phyloP scores from a whole-genome alignment of 2,113 vertebrate genomes.

The Eublepharis macularius region DNA sequence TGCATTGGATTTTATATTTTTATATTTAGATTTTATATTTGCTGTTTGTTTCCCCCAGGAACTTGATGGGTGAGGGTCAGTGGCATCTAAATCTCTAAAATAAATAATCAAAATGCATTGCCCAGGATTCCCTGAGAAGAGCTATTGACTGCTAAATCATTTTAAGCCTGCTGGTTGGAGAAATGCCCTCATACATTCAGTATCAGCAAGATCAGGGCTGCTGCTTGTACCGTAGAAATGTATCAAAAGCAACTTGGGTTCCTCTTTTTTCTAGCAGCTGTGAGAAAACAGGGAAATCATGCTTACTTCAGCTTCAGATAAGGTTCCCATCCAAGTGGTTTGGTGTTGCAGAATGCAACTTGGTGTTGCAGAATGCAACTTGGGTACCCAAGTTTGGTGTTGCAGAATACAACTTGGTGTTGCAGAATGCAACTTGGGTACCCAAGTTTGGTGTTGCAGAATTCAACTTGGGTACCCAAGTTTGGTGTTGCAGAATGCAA shows the following conservation, averaged over 20 bases:
- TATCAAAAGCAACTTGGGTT: neutral
- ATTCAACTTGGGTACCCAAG: too few relatives aligned
- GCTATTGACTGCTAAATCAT: neutral
- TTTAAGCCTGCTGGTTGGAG: neutral
- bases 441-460: neutral
- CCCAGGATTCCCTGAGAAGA: too few relatives aligned
- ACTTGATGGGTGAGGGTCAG: too few relatives aligned
- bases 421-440: too few relatives aligned
- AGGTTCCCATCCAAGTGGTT: neutral
- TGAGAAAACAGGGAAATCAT: neutral
- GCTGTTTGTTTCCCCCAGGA: too few relatives aligned
- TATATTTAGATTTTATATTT: too few relatives aligned
- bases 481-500: neutral
- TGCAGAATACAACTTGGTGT: neutral
- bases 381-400: too few relatives aligned
- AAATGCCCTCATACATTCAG: neutral
- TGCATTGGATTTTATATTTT: too few relatives aligned
- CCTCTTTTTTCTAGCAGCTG: neutral
- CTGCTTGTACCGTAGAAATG: neutral
- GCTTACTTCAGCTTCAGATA: neutral
- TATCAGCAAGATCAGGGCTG: neutral
- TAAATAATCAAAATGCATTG: neutral
- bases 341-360: neutral
- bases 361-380: too few relatives aligned
- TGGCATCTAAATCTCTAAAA: too few relatives aligned